Percentiles rank a stretch among this genome's conserved stretches.
These are phyloP conservation scores for Aradus depressus DNA, from an alignment of 2,888 invertebrate genomes.

Conservation along the genomic window DNA sequence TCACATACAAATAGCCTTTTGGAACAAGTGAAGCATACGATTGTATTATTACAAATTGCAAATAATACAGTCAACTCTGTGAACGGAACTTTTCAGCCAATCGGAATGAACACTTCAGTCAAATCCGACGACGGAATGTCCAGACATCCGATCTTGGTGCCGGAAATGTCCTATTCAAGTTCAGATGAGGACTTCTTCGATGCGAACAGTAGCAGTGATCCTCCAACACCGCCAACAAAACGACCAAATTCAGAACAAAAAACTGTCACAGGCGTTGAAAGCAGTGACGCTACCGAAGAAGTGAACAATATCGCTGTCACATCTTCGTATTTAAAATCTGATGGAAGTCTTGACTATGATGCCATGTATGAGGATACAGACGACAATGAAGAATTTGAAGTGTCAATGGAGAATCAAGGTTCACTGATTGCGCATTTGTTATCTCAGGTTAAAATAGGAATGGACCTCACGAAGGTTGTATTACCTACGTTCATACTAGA, in stretches of 20 bases:
- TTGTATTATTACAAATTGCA: conserved; percentile 93
- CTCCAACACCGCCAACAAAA: too few relatives aligned
- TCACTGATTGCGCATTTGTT: conserved; percentile 93
- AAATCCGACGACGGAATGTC: too few relatives aligned
- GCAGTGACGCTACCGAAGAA: not conserved
- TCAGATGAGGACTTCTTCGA: too few relatives aligned
- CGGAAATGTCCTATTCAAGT: too few relatives aligned
- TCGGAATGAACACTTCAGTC: conserved; percentile 25
- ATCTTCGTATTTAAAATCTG: conserved; percentile 36
- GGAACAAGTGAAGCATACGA: conserved; percentile 96
- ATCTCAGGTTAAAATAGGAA: conserved; percentile 96
- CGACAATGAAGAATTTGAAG: conserved; percentile 18
- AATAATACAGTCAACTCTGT: conserved; percentile 76
- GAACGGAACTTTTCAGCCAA: conserved; percentile 66
- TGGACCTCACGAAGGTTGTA: conserved; percentile 98
- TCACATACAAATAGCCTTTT: conserved; percentile 60
- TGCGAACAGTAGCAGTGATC: too few relatives aligned
- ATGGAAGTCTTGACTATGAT: conserved; percentile 62
- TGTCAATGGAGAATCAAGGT: conserved; percentile 87
- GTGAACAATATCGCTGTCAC: not conserved
- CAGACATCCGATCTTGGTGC: too few relatives aligned
- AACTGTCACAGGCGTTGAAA: too few relatives aligned
- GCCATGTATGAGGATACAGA: conserved; percentile 22
- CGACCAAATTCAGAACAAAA: too few relatives aligned
- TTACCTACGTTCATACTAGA: conserved; percentile 98